Conservation (phyloP, 2,113 vertebrate genomes). For the Danionella cerebrum region DNA sequence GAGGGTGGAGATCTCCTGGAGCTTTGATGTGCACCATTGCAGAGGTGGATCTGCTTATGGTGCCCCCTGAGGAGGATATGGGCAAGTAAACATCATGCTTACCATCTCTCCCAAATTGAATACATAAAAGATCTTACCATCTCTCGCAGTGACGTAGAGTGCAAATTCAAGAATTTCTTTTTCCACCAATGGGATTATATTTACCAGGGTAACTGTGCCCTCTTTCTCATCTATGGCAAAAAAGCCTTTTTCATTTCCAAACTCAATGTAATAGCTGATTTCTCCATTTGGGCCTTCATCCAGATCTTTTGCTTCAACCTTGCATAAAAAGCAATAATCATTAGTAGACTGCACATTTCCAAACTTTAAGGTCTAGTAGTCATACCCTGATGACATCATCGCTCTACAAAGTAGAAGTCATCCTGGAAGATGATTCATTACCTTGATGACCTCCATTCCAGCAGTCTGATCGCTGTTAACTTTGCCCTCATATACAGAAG, state of each 20-base stretch:
- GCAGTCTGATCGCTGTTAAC: conserved; percentile 60
- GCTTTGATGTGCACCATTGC: conserved; percentile 56
- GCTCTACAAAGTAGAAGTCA: not conserved
- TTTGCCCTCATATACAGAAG: conserved; percentile 42
- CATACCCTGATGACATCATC: not conserved
- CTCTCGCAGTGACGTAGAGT: conserved; percentile 62
- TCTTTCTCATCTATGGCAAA: conserved; percentile 54
- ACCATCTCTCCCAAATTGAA: not conserved
- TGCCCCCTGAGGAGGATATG: conserved; percentile 57
- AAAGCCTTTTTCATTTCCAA: conserved; percentile 60
- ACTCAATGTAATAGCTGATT: conserved; percentile 59
- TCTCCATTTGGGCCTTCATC: conserved; percentile 63
- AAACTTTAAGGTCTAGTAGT: not conserved
- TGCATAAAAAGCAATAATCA: not conserved
- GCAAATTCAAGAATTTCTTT: conserved; percentile 53
- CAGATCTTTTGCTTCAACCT: conserved; percentile 64
- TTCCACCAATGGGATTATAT: conserved; percentile 51
- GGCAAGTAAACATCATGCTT: not conserved
- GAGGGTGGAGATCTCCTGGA: conserved; percentile 54
- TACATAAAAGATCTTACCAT: conserved; percentile 53
- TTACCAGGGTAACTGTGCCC: conserved; percentile 59
- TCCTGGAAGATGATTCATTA: conserved; percentile 29
- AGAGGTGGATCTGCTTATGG: conserved; percentile 48
- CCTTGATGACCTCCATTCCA: conserved; percentile 64
- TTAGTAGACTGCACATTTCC: not conserved